Evolutionary conservation across 1,140 invertebrate genomes (phyloP).

Genomic region (Drosophila baimaii): DNA sequence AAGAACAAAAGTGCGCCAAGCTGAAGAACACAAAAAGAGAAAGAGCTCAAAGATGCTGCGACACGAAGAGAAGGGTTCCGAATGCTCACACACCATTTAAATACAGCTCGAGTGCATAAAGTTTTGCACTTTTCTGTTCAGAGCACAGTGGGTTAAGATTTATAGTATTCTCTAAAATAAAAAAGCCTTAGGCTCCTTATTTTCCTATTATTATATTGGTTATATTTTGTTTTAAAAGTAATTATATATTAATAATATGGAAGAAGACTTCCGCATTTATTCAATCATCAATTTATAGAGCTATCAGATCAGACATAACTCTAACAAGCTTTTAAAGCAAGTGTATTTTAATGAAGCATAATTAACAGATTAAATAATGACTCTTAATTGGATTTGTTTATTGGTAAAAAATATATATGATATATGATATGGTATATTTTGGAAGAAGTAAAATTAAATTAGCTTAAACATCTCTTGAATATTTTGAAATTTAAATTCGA

Average conservation of each 20-base stretch:
- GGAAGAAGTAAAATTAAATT: not conserved
- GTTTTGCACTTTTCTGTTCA: slow-evolving; percentile 28
- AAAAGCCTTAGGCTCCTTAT: no score
- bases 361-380: not conserved
- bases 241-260: not conserved
- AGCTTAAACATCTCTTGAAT: no score
- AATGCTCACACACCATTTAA: slow-evolving; percentile 56
- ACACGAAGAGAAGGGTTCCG: slow-evolving; percentile 40
- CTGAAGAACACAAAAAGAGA: slow-evolving; percentile 3
- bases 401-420: not conserved
- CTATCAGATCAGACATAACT: not conserved
- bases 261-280: not conserved
- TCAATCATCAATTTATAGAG: not conserved
- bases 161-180: not conserved
- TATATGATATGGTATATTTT: no score
- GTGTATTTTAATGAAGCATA: not conserved
- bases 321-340: not conserved
- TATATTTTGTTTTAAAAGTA: no score
- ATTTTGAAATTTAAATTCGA: not conserved
- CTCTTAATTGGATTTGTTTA: not conserved
- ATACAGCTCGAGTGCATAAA: slow-evolving; percentile 58
- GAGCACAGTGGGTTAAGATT: not conserved
- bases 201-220: not conserved
- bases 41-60: slow-evolving; percentile 49
- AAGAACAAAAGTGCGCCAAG: slow-evolving; percentile 50